phyloP scores from a whole-genome alignment of 2,113 vertebrate genomes.

The Clarias gariepinus region DNA sequence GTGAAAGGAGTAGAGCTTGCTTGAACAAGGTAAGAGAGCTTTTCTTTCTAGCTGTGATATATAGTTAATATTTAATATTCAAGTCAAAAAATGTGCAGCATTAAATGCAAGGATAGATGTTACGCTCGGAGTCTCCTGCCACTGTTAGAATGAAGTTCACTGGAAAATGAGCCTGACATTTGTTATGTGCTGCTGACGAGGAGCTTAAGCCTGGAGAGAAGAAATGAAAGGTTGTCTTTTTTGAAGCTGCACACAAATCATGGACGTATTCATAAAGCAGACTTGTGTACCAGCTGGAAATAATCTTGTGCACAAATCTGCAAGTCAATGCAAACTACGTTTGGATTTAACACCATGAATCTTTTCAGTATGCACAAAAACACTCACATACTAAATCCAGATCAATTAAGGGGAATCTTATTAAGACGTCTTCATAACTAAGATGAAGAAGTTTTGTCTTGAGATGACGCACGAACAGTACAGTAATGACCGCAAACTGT shows the following conservation, averaged over 20 bases:
- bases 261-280: slow-evolving; percentile 13
- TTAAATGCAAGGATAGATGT: neutral
- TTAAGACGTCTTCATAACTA: neutral
- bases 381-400: neutral
- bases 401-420: neutral
- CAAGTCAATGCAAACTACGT: slow-evolving; percentile 13
- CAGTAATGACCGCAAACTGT: neutral
- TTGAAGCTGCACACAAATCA: slow-evolving; percentile 54
- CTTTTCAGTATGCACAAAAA: neutral
- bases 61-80: neutral
- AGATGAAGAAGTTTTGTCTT: slow-evolving; percentile 10
- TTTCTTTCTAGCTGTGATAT: neutral
- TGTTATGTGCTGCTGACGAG: slow-evolving; percentile 52
- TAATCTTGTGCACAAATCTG: slow-evolving; percentile 14
- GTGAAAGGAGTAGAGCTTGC: slow-evolving; percentile 74
- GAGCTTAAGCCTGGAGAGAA: slow-evolving; percentile 57
- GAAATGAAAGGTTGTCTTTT: slow-evolving; percentile 65
- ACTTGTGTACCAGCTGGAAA: slow-evolving; percentile 32
- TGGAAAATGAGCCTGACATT: slow-evolving; percentile 58
- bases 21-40: slow-evolving; percentile 79
- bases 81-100: neutral
- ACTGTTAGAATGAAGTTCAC: slow-evolving; percentile 5
- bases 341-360: neutral
- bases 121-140: slow-evolving; percentile 43
- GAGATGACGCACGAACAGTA: neutral